Conservation (phyloP, 1,140 invertebrate genomes). For the Dendroctonus valens region DNA sequence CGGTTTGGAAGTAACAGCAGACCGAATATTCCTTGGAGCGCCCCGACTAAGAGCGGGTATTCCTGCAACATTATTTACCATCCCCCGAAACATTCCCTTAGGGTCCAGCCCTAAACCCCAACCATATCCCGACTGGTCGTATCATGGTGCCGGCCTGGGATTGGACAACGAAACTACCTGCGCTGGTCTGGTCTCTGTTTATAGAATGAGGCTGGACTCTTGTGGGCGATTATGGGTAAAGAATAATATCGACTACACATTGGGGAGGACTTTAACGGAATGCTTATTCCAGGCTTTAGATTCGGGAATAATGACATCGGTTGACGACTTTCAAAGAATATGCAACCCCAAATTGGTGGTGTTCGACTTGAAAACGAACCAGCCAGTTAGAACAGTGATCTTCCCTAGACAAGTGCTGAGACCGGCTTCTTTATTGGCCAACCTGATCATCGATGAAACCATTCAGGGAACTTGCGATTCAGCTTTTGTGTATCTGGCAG, state of each 20-base stretch:
- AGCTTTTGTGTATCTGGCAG: constrained; percentile 73
- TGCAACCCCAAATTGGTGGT: constrained; percentile 79
- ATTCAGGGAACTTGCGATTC: constrained; percentile 67
- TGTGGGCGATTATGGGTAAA: constrained; percentile 76
- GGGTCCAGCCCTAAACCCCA: constrained; percentile 68
- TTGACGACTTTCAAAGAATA: constrained; percentile 70
- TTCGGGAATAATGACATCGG: constrained; percentile 69
- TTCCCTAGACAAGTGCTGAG: constrained; percentile 66
- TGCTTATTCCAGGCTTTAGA: constrained; percentile 54
- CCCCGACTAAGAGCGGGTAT: constrained; percentile 70
- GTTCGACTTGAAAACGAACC: constrained; percentile 71
- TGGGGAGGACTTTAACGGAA: neutral
- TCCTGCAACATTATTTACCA: constrained; percentile 67
- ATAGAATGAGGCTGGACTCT: constrained; percentile 67
- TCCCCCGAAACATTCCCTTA: constrained; percentile 60
- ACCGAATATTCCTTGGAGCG: constrained; percentile 70
- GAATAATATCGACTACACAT: constrained; percentile 35
- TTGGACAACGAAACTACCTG: constrained; percentile 63
- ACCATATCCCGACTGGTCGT: constrained; percentile 79
- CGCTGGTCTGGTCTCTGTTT: constrained; percentile 71
- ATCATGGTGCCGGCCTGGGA: constrained; percentile 66
- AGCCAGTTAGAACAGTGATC: constrained; percentile 55
- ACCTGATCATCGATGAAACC: constrained; percentile 73
- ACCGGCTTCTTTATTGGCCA: constrained; percentile 70
- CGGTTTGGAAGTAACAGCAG: constrained; percentile 67